phyloP scores from a whole-genome alignment of 2,797 vertebrate genomes.

The Sphenopsis melanotis region DNA sequence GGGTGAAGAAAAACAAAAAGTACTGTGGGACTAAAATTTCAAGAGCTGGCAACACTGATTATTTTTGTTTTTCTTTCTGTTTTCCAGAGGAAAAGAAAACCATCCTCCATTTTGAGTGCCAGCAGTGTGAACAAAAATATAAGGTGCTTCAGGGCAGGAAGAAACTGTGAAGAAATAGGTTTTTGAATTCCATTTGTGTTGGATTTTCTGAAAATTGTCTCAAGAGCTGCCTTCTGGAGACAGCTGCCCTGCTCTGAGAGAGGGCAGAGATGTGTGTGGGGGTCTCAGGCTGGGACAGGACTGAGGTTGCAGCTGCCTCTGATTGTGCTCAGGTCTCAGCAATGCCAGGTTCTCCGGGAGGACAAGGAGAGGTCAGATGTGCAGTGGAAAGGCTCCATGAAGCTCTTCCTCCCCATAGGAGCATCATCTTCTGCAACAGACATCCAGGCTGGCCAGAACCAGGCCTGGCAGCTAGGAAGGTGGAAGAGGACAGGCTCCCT shows the following conservation, averaged over 20 bases:
- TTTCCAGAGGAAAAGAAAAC: constrained; percentile 40
- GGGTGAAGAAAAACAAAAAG: constrained; percentile 11
- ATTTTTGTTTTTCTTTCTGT: not conserved
- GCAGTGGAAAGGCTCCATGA: not conserved
- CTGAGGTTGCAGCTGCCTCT: not conserved
- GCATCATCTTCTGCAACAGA: not conserved
- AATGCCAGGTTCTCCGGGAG: not conserved
- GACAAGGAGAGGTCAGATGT: not conserved
- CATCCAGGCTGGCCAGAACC: not conserved
- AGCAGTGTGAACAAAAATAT: not conserved
- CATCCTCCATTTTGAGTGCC: not conserved
- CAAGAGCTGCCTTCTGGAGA: constrained; percentile 9
- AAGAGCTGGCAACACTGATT: not conserved
- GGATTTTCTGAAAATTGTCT: not conserved
- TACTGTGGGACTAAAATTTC: not conserved
- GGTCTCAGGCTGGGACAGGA: not conserved
- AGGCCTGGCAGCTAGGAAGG: not conserved
- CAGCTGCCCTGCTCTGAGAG: not conserved
- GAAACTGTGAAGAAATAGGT: constrained; percentile 50
- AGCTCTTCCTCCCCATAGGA: not conserved
- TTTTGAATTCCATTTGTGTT: not conserved
- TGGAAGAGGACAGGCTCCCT: not conserved
- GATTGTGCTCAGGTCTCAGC: not conserved
- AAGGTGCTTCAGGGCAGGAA: constrained; percentile 53
- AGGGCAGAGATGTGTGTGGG: not conserved